Percentiles rank a stretch among this genome's conserved stretches.
Evolutionary conservation across 2,888 invertebrate species (phyloP).

Genomic region (Scaptomyza caliginosa): DNA sequence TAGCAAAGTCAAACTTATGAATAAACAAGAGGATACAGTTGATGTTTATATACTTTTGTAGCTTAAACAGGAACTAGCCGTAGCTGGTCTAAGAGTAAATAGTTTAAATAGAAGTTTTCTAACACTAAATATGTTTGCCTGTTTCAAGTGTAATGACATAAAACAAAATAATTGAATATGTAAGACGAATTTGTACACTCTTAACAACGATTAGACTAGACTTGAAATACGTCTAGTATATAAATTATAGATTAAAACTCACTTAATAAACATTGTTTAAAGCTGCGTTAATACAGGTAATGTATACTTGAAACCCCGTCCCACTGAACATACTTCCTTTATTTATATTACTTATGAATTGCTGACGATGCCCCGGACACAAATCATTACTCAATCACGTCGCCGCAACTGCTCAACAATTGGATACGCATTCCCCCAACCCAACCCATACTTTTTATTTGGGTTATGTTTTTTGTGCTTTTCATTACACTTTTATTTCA

Average conservation of each 20-base stretch:
- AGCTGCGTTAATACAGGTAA: too few relatives aligned
- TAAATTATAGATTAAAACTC: too few relatives aligned
- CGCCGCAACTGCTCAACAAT: slow-evolving; percentile 55
- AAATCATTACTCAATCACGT: slow-evolving; percentile 66
- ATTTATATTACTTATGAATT: slow-evolving; percentile 6
- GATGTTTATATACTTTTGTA: slow-evolving; percentile 3
- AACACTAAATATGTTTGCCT: too few relatives aligned
- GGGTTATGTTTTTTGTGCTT: slow-evolving; percentile 14
- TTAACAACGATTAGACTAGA: too few relatives aligned
- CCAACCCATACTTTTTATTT: not conserved
- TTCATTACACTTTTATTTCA: slow-evolving; percentile 64
- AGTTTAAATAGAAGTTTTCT: too few relatives aligned
- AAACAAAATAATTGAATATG: too few relatives aligned
- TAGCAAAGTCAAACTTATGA: slow-evolving; percentile 12
- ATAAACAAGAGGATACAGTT: not conserved
- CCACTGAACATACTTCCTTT: not conserved
- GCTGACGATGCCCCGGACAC: slow-evolving; percentile 22
- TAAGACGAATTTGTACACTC: too few relatives aligned
- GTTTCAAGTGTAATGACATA: too few relatives aligned
- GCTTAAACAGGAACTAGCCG: not conserved
- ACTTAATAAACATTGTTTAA: too few relatives aligned
- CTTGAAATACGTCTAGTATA: too few relatives aligned
- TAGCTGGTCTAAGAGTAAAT: too few relatives aligned
- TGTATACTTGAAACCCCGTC: not conserved
- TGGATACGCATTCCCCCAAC: slow-evolving; percentile 39